These are phyloP conservation scores for Drosophila hamatofila DNA, from an alignment of 2,888 invertebrate species.

Conservation along the genomic window DNA sequence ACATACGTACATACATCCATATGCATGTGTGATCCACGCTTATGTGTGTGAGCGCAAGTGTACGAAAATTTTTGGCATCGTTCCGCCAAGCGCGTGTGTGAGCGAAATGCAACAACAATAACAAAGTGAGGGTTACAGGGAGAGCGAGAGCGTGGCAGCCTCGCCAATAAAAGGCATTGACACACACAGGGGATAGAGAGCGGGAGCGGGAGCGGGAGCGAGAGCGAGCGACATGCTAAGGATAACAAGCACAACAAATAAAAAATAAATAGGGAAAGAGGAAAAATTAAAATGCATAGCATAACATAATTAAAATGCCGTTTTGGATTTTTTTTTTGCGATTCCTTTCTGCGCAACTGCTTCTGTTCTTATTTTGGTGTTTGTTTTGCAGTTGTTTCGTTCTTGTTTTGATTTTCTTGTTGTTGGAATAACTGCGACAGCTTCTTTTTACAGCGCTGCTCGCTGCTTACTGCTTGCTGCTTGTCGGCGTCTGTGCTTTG, in stretches of 20 bases:
- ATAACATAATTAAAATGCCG: constrained; percentile 30
- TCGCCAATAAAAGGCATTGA: constrained; percentile 31
- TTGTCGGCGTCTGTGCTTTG: constrained; percentile 31
- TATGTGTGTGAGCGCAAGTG: constrained; percentile 19
- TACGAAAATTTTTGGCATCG: constrained; percentile 28
- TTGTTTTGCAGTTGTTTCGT: constrained; percentile 2
- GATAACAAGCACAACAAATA: constrained; percentile 58
- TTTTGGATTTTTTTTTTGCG: constrained; percentile 15
- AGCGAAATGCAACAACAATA: constrained; percentile 21
- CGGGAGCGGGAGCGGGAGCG: background rate
- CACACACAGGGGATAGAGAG: constrained; percentile 10
- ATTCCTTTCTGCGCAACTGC: background rate
- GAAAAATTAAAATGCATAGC: constrained; percentile 12
- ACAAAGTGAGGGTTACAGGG: constrained; percentile 45
- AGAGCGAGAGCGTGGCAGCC: background rate
- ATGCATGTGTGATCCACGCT: background rate
- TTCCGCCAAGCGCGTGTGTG: constrained; percentile 6
- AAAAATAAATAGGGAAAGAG: constrained; percentile 18
- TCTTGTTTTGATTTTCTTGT: constrained; percentile 27
- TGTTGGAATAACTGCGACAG: constrained; percentile 22
- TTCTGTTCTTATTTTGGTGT: background rate
- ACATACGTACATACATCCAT: background rate
- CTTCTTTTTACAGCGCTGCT: constrained; percentile 23
- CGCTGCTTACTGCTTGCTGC: background rate
- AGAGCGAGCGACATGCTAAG: constrained; percentile 25